Evolutionary conservation across 1,140 invertebrate genomes (phyloP).

Genomic region (Lordiphosa collinella): DNA sequence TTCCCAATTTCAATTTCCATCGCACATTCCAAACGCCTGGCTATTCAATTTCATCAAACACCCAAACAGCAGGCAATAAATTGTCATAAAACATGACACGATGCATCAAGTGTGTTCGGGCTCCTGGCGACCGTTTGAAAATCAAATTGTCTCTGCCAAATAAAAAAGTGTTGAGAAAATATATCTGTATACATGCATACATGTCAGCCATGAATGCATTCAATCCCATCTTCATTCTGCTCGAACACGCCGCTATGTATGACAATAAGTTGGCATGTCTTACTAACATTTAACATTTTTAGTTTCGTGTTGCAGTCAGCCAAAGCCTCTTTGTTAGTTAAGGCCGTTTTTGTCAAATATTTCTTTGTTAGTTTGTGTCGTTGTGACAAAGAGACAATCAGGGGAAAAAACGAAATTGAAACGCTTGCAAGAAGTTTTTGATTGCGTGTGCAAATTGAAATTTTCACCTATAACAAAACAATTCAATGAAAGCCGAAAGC

Average conservation of each 20-base stretch:
- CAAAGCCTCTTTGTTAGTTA: slow-evolving; percentile 13
- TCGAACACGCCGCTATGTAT: slow-evolving; percentile 57
- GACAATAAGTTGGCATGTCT: slow-evolving; percentile 73
- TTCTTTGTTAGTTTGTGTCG: slow-evolving; percentile 28
- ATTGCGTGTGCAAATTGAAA: slow-evolving; percentile 54
- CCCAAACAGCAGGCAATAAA: slow-evolving; percentile 68
- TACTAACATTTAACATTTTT: slow-evolving; percentile 71
- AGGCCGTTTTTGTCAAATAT: slow-evolving; percentile 22
- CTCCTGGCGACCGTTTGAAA: slow-evolving; percentile 15
- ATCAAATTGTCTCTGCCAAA: slow-evolving; percentile 17
- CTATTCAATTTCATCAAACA: slow-evolving; percentile 71
- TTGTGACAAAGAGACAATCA: slow-evolving; percentile 47
- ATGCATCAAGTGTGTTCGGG: slow-evolving; percentile 11
- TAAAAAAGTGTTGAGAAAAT: slow-evolving; percentile 9
- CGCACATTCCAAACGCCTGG: slow-evolving; percentile 16
- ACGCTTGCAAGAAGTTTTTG: slow-evolving; percentile 54
- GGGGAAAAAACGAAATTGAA: slow-evolving; percentile 31
- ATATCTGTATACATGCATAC: not conserved
- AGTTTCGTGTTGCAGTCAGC: slow-evolving; percentile 64
- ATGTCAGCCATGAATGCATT: slow-evolving; percentile 31
- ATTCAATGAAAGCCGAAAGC: slow-evolving; percentile 39
- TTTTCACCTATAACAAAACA: slow-evolving; percentile 52
- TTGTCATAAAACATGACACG: slow-evolving; percentile 51
- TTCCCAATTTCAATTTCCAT: slow-evolving; percentile 52
- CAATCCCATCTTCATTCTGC: slow-evolving; percentile 21